Evolutionary conservation across 2,113 vertebrate genomes (phyloP).

Genomic region (Climacteris rufus): DNA sequence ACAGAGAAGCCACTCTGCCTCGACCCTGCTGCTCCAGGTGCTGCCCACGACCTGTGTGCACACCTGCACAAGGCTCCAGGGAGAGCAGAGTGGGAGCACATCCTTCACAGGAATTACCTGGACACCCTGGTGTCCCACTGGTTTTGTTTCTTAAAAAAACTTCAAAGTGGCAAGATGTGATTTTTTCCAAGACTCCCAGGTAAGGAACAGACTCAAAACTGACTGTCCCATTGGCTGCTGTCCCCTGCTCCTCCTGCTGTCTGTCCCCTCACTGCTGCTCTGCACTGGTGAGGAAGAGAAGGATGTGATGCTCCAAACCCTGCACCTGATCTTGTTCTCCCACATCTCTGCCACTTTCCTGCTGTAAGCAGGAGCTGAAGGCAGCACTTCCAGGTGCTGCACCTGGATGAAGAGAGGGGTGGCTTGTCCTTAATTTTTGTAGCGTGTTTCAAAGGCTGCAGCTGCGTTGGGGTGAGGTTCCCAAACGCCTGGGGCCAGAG

Average conservation of each 20-base stretch:
- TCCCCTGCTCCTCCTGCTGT: not conserved
- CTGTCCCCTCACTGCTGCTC: not conserved
- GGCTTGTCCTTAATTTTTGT: not conserved
- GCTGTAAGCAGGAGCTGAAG: not conserved
- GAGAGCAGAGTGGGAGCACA: not conserved
- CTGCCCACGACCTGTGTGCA: not conserved
- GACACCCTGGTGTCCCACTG: not conserved
- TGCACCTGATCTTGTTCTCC: not conserved
- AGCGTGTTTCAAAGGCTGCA: not conserved
- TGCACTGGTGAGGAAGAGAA: not conserved
- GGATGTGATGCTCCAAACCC: not conserved
- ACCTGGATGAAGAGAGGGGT: not conserved
- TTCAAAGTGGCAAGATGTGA: not conserved
- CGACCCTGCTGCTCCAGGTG: not conserved
- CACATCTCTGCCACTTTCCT: not conserved
- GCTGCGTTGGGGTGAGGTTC: not conserved
- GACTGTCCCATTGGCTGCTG: not conserved
- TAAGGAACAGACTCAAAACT: not conserved
- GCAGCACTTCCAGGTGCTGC: not conserved
- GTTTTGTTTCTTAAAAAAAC: not conserved
- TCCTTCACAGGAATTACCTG: not conserved
- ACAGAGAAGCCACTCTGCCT: not conserved
- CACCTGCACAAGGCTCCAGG: not conserved
- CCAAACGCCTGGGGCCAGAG: accelerated
- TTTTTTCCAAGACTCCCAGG: not conserved